Evolutionary conservation across 2,888 invertebrate species (phyloP).

Genomic region (Diarsia dahlii): DNA sequence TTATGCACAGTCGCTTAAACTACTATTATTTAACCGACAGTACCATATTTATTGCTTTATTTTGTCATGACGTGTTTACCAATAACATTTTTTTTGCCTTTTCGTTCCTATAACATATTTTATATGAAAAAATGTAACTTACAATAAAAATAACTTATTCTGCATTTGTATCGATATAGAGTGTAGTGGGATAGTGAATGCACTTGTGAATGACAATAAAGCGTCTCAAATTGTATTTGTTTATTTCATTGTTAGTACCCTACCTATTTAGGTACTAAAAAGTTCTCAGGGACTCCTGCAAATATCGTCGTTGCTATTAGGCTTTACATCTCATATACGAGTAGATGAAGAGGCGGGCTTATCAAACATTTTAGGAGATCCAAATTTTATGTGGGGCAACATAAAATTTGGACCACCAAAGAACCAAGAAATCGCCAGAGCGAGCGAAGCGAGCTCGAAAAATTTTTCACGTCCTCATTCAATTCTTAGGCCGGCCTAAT

Average conservation of each 20-base stretch:
- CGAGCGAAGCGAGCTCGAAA: no score
- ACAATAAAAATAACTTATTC: constrained; percentile 56
- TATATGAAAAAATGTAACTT: constrained; percentile 43
- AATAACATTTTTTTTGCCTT: constrained; percentile 46
- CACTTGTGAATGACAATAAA: constrained; percentile 90
- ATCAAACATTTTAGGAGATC: no score
- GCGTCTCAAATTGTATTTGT: constrained; percentile 75
- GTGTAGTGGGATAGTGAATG: constrained; percentile 80
- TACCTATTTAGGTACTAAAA: no score
- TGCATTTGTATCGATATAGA: constrained; percentile 70
- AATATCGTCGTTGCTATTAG: neutral
- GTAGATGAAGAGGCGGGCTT: no score
- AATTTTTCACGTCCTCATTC: no score
- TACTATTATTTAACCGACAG: constrained; percentile 28
- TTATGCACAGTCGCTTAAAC: no score
- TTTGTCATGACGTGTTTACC: constrained; percentile 30
- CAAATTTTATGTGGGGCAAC: no score
- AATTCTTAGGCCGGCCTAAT: no score
- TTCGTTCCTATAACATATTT: constrained; percentile 53
- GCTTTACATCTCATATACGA: no score
- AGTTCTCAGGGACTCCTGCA: neutral
- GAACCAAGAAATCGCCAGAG: no score
- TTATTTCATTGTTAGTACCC: constrained; percentile 50
- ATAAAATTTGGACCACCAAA: no score
- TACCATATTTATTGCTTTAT: constrained; percentile 38